Base-by-base conservation (phyloP, 2,888 invertebrate species). In the Papilio gigon region DNA sequence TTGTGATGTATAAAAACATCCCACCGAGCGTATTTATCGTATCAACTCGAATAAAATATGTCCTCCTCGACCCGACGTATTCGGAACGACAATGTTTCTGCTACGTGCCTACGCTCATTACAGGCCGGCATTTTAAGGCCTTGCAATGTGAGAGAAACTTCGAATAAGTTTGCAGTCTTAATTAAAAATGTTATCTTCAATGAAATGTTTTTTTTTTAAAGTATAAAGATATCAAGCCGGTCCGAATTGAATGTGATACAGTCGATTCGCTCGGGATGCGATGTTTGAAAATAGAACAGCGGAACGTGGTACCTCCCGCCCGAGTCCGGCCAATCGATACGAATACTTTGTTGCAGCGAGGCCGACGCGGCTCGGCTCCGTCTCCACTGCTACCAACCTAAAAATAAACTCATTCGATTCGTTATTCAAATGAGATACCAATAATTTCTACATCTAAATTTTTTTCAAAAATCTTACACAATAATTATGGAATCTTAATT, bases 211-310 rank as follows among this genome's bases (percentile, higher is more conserved):
- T 56, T 67, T 56, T 17, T 25, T 68, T 20, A 68, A 67, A 71
- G 70, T 68, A 68, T 61, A 65, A 60, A 69, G 50, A 53, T 33
- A 73, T 67, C 74, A 71, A 74, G 79, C 80, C 78, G 78, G 79
- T 78, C 71, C 69, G 75, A 74, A 80, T 80, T 76, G 70, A 76
- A 76, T 74, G 77, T 76, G 79, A 79, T 80, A 80, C 71, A 73
- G 68, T 60, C 60, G 40, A 80, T 82, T 78, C 74, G 77, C 80
- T 81, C 75, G 75, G 73, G 76, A 82, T 83, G 77, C 73, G 76
- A 75, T 77, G 80, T 82, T n/a, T 79, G 66, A 83, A 87, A 87
- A 86, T 86, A 86, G 85, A 85, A 77, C 77, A 76, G 73, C 73
- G 71, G 74, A 72, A 72, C 74, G 75, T 76, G 75, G 77, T 78